Base-by-base conservation (phyloP, 2,797 vertebrate species). In the Aphelocoma californica region DNA sequence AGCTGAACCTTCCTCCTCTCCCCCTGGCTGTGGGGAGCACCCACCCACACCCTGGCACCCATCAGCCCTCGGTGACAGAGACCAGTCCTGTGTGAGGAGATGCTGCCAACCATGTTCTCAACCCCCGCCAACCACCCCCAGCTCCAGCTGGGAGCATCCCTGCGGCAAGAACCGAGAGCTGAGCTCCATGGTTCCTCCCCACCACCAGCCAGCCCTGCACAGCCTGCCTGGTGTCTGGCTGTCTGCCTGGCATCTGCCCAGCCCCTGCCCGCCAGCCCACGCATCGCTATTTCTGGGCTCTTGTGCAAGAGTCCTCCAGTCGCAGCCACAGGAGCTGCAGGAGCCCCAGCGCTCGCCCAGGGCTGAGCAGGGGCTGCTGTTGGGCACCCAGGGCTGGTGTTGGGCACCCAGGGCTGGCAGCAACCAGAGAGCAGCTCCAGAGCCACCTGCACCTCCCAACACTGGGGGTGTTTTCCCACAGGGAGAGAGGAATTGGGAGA, bases 271-370 rank as follows among this genome's bases (percentile, higher is more conserved):
- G 13, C 67, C 95, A 61, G 65, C 96, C 96, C 93, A 96, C 89
- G 24, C 84, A 1, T 40, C 31, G 73, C 97, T 95, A 95, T 97
- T 98, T 96, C 92, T 94, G 78, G 92, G 48, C 74, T 95, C 87
- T 96, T 97, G 93, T 74, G 90, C 94, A 98, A 97, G 92, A 91
- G 70, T 70, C 72, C 90, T 93, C 90, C 80, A 88, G 87, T 53
- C 82, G 1, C 42, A 29, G 85, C 60, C 93, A 77, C 78, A 18
- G 6, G 40, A 92, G 74, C 71, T 60, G 23, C 45, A 25, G 62
- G n/a, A 92, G 71, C 66, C 47, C 23, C 40, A 14, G 50, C 0
- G 1, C 50, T 47, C 2, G 6, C 32, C 81, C 23, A 10, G 29
- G 21, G 64, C 19, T 4, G 2, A 44, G 34, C 20, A 13, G 34